Evolutionary conservation across 2,113 vertebrate species (phyloP).

Genomic region (Psittacula cyanocephala): DNA sequence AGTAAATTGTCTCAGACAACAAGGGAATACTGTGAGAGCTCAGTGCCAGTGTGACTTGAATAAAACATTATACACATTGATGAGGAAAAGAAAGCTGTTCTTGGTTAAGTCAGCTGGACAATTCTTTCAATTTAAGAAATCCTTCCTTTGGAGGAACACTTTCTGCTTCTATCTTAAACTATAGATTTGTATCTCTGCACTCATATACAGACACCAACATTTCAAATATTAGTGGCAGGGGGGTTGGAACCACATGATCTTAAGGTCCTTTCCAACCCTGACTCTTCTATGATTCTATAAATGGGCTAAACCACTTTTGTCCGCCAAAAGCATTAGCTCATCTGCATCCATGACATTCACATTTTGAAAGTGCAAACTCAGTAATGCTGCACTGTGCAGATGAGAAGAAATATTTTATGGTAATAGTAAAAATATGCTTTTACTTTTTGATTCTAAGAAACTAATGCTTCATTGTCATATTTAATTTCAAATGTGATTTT

Average conservation of each 20-base stretch:
- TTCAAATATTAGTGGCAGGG: not conserved
- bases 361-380: not conserved
- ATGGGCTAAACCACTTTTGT: not conserved
- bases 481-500: not conserved
- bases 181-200: not conserved
- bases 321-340: not conserved
- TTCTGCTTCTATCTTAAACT: not conserved
- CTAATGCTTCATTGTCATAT: not conserved
- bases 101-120: not conserved
- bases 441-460: not conserved
- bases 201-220: not conserved
- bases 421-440: not conserved
- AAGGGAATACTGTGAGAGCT: not conserved
- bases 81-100: not conserved
- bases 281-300: not conserved
- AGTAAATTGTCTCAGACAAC: conserved; percentile 26
- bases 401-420: not conserved
- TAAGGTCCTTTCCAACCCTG: not conserved
- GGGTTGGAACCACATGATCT: not conserved
- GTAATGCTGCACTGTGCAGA: not conserved
- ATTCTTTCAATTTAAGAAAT: not conserved
- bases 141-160: not conserved
- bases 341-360: fast-evolving
- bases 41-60: not conserved
- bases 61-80: not conserved